phyloP scores from a whole-genome alignment of 2,888 invertebrate species.

The Trichopria drosophilae region DNA sequence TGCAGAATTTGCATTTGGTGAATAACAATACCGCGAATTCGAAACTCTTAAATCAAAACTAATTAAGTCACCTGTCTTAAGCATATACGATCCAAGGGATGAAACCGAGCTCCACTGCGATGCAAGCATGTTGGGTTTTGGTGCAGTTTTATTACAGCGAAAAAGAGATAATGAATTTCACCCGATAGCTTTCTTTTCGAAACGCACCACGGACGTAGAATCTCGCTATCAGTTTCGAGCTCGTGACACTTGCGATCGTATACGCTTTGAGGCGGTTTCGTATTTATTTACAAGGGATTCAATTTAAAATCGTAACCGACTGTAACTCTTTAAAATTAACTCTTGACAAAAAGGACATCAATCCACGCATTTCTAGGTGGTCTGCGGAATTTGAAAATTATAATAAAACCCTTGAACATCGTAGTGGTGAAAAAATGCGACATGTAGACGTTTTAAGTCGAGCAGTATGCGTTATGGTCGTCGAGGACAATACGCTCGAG shows the following conservation, averaged over 20 bases:
- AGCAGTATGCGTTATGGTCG: not conserved
- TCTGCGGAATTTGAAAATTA: not conserved
- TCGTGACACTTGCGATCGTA: not conserved
- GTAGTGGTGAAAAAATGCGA: too few relatives aligned
- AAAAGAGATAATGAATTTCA: not conserved
- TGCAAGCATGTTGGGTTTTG: not conserved
- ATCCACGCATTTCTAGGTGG: not conserved
- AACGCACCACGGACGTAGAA: too few relatives aligned
- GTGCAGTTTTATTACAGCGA: too few relatives aligned
- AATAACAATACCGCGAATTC: too few relatives aligned
- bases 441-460: too few relatives aligned
- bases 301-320: too few relatives aligned
- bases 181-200: not conserved
- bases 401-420: not conserved
- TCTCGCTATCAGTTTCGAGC: not conserved
- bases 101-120: not conserved
- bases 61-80: not conserved
- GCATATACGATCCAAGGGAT: not conserved
- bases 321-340: too few relatives aligned
- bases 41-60: not conserved
- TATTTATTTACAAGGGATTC: too few relatives aligned
- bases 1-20: too few relatives aligned
- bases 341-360: not conserved
- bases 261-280: too few relatives aligned
- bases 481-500: not conserved